Evolutionary conservation across 2,797 vertebrate genomes (phyloP).

Genomic region (Pipistrellus pipistrellus): DNA sequence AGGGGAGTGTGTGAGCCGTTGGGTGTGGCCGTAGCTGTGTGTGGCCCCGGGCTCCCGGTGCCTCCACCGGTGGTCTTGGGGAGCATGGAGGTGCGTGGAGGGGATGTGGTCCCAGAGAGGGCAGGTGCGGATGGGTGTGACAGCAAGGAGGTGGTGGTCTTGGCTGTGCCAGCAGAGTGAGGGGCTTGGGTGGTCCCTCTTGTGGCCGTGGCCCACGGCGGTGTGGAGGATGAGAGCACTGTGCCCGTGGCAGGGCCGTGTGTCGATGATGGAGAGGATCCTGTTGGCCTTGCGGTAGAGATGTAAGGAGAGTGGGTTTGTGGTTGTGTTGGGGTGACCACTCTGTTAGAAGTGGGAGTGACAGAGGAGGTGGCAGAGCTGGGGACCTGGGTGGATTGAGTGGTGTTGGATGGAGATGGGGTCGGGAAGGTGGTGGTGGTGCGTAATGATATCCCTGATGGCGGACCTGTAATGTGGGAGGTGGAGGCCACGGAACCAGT

Average conservation of each 20-base stretch:
- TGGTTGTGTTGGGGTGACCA: background rate
- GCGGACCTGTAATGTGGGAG: background rate
- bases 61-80: background rate
- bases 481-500: background rate
- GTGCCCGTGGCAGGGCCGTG: background rate
- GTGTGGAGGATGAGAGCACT: background rate
- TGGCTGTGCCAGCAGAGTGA: background rate
- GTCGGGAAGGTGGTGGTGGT: background rate
- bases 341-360: background rate
- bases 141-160: background rate
- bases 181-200: background rate
- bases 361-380: background rate
- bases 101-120: background rate
- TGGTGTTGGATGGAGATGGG: background rate
- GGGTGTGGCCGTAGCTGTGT: background rate
- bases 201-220: background rate
- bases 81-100: background rate
- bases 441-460: background rate
- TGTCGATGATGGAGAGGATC: rapidly evolving
- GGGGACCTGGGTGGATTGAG: background rate
- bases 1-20: background rate
- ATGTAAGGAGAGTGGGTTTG: background rate
- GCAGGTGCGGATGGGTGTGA: background rate
- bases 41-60: background rate
- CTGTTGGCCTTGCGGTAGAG: background rate